Percentiles rank a stretch among this genome's conserved stretches.
Evolutionary conservation across 1,140 invertebrate species (phyloP).

Genomic region (Drosophila baimaii): DNA sequence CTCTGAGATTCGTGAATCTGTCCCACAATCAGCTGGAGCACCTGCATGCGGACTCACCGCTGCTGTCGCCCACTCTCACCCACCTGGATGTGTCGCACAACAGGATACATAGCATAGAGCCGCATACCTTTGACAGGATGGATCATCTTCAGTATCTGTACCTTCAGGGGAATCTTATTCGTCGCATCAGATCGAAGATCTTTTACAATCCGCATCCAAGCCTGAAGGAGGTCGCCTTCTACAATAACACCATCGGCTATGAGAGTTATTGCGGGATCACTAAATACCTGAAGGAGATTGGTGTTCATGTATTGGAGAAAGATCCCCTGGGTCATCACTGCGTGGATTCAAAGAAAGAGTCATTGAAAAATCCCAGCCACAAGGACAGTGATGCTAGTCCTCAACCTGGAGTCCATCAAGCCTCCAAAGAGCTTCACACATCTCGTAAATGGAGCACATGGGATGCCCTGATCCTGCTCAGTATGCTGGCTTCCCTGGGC

Average conservation of each 20-base stretch:
- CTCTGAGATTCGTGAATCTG: not conserved
- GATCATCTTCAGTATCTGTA: not conserved
- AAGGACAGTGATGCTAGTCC: not conserved
- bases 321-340: not conserved
- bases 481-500: not conserved
- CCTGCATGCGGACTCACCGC: not conserved
- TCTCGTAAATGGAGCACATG: not conserved
- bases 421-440: not conserved
- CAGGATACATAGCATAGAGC: not conserved
- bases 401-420: not conserved
- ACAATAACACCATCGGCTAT: not conserved
- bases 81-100: slow-evolving; percentile 3
- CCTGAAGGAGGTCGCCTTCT: not conserved
- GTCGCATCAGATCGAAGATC: not conserved
- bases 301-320: not conserved
- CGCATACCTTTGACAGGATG: not conserved
- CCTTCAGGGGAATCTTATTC: not conserved
- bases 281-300: not conserved
- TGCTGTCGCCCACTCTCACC: not conserved
- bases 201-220: not conserved
- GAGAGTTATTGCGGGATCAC: not conserved
- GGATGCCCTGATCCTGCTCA: not conserved
- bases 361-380: not conserved
- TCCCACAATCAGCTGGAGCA: not conserved
- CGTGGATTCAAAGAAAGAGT: not conserved